Conservation (phyloP, 2,113 vertebrate species). For the Bufo gargarizans region DNA sequence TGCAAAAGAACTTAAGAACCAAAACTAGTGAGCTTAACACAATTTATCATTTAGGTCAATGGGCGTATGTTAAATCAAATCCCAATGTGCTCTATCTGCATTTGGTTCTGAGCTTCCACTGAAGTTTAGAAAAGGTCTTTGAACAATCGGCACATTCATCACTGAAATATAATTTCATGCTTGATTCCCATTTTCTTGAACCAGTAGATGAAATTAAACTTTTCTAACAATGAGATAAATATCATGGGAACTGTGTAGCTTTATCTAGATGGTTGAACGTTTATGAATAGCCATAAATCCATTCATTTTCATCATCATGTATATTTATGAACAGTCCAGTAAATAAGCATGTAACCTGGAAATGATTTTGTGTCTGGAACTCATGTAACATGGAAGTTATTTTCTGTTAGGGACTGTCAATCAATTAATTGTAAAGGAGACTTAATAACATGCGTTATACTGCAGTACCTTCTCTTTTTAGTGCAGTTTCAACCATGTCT, state of each 20-base stretch:
- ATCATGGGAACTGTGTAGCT: conserved; percentile 41
- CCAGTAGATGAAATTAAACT: conserved; percentile 47
- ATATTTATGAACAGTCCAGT: not conserved
- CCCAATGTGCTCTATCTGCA: conserved; percentile 34
- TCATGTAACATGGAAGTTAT: too few species aligned
- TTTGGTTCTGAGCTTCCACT: conserved; percentile 24
- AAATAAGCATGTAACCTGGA: not conserved
- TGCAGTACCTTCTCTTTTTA: too few species aligned
- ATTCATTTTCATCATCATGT: not conserved
- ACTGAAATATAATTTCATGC: conserved; percentile 55
- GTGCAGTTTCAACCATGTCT: not conserved
- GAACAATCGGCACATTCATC: conserved; percentile 62
- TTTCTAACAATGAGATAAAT: conserved; percentile 38
- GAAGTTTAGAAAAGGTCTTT: conserved; percentile 26
- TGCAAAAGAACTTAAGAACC: not conserved
- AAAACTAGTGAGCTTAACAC: conserved; percentile 11
- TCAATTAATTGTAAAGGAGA: too few species aligned
- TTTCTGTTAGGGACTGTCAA: too few species aligned
- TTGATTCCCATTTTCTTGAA: conserved; percentile 51
- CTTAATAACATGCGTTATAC: too few species aligned
- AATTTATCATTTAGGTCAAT: conserved; percentile 41
- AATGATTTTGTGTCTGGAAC: too few species aligned
- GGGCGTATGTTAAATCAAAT: conserved; percentile 19
- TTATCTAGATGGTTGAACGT: conserved; percentile 21
- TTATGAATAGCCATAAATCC: not conserved